Conservation (phyloP, 2,797 vertebrate genomes). For the Propithecus deckenii region DNA sequence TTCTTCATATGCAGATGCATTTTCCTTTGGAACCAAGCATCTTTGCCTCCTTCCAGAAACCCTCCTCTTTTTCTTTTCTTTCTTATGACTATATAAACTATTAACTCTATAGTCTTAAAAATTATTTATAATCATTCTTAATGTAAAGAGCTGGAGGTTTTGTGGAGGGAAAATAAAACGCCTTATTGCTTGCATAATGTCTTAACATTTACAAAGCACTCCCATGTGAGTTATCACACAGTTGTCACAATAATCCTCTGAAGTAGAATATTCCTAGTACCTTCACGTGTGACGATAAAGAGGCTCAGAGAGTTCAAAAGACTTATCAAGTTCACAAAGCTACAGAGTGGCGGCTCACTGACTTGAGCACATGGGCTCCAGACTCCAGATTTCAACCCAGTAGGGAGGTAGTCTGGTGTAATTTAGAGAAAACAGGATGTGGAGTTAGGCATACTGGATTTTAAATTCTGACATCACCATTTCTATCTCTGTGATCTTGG, state of each 20-base stretch:
- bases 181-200: not conserved
- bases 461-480: not conserved
- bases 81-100: not conserved
- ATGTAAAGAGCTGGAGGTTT: not conserved
- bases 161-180: not conserved
- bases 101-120: not conserved
- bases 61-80: not conserved
- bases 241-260: not conserved
- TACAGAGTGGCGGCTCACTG: not conserved
- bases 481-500: not conserved
- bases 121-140: not conserved
- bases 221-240: not conserved
- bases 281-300: not conserved
- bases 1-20: not conserved
- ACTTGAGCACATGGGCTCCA: not conserved
- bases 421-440: not conserved
- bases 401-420: not conserved
- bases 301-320: not conserved
- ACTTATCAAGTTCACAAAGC: not conserved
- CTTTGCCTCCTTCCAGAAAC: not conserved
- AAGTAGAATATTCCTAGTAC: not conserved
- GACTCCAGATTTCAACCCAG: not conserved
- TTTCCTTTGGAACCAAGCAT: not conserved
- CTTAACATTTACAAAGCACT: not conserved
- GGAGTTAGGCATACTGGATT: not conserved